phyloP scores from a whole-genome alignment of 92 coral and sea anemone genomes.

The Parazoanthus atlanticus region DNA sequence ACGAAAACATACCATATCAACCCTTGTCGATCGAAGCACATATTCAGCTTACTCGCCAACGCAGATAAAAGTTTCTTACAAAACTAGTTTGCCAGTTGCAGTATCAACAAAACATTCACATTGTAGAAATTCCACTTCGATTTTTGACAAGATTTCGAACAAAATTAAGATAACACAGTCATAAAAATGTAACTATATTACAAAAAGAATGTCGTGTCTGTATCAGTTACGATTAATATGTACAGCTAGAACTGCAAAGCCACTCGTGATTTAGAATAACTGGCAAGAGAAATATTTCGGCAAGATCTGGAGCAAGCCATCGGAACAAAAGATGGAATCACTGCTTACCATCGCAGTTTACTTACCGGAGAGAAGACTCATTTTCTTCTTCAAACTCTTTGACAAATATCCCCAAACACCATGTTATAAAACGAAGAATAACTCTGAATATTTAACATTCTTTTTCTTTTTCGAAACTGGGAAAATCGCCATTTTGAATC shows the following conservation, averaged over 20 bases:
- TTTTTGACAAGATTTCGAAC: too few relatives aligned
- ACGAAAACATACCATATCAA: too few relatives aligned
- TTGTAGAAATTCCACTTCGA: too few relatives aligned
- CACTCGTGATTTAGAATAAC: not conserved
- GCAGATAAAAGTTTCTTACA: too few relatives aligned
- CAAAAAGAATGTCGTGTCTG: too few relatives aligned
- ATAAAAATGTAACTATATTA: too few relatives aligned
- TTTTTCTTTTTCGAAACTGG: not conserved
- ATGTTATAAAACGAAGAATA: not conserved
- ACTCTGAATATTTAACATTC: too few relatives aligned
- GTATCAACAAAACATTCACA: too few relatives aligned
- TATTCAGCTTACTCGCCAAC: too few relatives aligned
- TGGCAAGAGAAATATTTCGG: not conserved
- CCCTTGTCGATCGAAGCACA: too few relatives aligned
- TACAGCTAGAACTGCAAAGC: not conserved
- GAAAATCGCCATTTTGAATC: conserved; percentile 22
- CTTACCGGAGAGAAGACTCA: conserved; percentile 54
- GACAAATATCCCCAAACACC: not conserved
- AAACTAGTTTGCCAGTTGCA: too few relatives aligned
- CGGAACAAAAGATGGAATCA: not conserved
- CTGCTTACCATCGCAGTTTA: not conserved
- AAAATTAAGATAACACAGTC: too few relatives aligned
- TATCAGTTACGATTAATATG: not conserved
- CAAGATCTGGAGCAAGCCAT: not conserved
- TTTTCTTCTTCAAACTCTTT: conserved; percentile 37